Base-by-base conservation (phyloP, 2,888 invertebrate species). In the Opisthograptis luteolata region DNA sequence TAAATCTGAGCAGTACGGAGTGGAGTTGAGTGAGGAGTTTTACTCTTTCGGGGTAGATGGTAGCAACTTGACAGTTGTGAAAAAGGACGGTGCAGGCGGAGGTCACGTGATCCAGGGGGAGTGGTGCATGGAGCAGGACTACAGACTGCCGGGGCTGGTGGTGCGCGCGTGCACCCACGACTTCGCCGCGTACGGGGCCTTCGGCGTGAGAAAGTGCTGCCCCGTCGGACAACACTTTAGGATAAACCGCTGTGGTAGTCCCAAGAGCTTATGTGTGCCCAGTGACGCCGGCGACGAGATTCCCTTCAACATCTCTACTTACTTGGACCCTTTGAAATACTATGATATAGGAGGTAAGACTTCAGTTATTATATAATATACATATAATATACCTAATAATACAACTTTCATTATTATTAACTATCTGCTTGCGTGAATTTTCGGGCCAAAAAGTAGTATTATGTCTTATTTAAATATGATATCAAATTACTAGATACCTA, bases 191-290 rank as follows among this genome's bases (percentile, higher is more conserved):
- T 87, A 76, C 55, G 81, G 73, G 15, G 87, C 87, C 2, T 81
- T 67, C 55, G 91, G 92, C 58, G 55, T 92, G 2, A 85, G 82
- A 44, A 92, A 92, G 66, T 93, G 92, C 60, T 93, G 92, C 63
- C 90, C 91, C 1, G 77, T 91, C 15, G 92, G 92, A 8, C 65
- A 92, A 28, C 91, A 92, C 63, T 92, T 76, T 50, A 74, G 64
- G 51, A 76, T 80, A 2, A 58, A 69, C 8, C 65, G 64, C 6
- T 88, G 89, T 57, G 73, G 73, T 7, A 73, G 70, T 28, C 73
- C 71, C 15, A 57, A 48, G 0, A 88, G 88, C 62, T 59, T n/a
- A 8, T 91, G 91, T 62, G 72, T 76, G 3, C 75, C 78, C 0
- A 78, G 76, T 45, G 71, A 77, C 8, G 71, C 79, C n/a, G 71